These are phyloP conservation scores for Bujurquina vittata DNA, from an alignment of 2,113 vertebrate genomes.

Conservation along the genomic window DNA sequence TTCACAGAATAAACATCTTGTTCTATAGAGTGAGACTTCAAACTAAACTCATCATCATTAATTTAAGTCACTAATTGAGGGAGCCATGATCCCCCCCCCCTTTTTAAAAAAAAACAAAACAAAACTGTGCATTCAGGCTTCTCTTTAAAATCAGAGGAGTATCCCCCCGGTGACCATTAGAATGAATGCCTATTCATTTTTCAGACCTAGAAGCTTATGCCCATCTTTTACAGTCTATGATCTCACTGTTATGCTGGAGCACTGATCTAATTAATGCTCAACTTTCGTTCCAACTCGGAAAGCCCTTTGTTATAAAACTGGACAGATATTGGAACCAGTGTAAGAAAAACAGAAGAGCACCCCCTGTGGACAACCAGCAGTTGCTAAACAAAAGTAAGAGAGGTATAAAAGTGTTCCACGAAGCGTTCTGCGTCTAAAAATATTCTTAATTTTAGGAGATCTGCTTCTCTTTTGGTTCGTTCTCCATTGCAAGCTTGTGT, in stretches of 20 bases:
- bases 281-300: not conserved
- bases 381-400: not conserved
- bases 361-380: not conserved
- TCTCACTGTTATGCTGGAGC: not conserved
- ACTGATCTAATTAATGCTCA: conserved; percentile 3
- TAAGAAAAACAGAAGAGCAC: not conserved
- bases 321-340: not conserved
- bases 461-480: not conserved
- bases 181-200: too few species aligned
- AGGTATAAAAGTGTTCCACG: not conserved
- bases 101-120: too few species aligned
- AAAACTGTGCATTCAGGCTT: too few species aligned
- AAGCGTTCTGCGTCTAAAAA: not conserved
- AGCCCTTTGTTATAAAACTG: not conserved
- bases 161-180: too few species aligned
- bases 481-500: conserved; percentile 7
- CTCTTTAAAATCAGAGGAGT: too few species aligned
- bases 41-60: too few species aligned
- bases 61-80: too few species aligned
- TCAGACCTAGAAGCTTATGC: too few species aligned
- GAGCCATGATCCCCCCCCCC: too few species aligned
- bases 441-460: not conserved
- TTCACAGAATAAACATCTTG: too few species aligned
- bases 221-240: not conserved
- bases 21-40: too few species aligned